These are phyloP conservation scores for Hipparchia sbordonii DNA, from an alignment of 2,888 invertebrate species.

Conservation along the genomic window DNA sequence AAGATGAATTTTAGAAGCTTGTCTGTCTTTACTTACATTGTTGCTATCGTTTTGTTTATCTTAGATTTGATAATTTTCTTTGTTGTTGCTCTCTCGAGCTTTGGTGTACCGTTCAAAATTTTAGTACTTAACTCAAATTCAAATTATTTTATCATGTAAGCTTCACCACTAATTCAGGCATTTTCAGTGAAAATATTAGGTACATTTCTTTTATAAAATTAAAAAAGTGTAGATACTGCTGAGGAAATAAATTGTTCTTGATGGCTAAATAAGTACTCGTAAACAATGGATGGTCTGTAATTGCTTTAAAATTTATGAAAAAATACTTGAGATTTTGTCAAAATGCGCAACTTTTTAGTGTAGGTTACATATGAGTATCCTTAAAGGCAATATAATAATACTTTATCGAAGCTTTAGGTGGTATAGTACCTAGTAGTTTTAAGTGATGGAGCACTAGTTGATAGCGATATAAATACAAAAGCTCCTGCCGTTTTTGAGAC, in stretches of 20 bases:
- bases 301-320: background rate
- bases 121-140: background rate
- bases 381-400: background rate
- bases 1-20: background rate
- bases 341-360: too few species aligned
- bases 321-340: too few species aligned
- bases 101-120: background rate
- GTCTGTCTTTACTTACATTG: background rate
- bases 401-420: background rate
- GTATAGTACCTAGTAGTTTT: background rate
- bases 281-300: too few species aligned
- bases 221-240: too few species aligned
- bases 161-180: too few species aligned
- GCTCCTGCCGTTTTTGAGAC: background rate
- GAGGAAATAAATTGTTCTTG: too few species aligned
- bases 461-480: slow-evolving; percentile 2
- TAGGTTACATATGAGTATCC: background rate
- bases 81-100: background rate
- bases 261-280: too few species aligned
- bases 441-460: background rate
- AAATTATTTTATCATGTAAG: background rate
- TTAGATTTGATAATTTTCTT: background rate
- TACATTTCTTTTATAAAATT: too few species aligned
- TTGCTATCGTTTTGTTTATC: background rate
- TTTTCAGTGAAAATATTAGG: too few species aligned